These are phyloP conservation scores for Hippopotamyrus pictus DNA, from an alignment of 2,797 vertebrate genomes.

Conservation along the genomic window DNA sequence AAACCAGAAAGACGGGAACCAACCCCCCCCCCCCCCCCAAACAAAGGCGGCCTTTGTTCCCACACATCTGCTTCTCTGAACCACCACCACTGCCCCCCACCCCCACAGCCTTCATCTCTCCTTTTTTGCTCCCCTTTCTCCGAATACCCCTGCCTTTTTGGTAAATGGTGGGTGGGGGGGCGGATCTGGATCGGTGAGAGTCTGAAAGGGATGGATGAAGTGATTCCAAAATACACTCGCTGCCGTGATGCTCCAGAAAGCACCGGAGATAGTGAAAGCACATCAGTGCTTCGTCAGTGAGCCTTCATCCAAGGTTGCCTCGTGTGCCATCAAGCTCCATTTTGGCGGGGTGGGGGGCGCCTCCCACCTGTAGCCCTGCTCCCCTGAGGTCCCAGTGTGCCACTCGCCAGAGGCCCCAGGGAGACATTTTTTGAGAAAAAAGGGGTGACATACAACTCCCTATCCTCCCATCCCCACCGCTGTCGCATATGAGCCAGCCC, in stretches of 20 bases:
- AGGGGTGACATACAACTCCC: constrained; percentile 22
- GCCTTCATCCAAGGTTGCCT: not conserved
- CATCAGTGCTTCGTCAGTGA: not conserved
- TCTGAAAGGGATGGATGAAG: not conserved
- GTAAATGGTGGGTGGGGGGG: not conserved
- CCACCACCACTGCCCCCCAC: constrained; percentile 36
- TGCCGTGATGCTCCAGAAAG: not conserved
- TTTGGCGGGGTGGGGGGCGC: not conserved
- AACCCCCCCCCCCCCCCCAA: constrained; percentile 53
- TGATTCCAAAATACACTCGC: not conserved
- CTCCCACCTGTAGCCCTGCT: not conserved
- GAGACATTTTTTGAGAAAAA: constrained; percentile 25
- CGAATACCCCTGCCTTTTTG: constrained; percentile 10
- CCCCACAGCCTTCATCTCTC: constrained; percentile 21
- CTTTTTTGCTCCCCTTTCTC: constrained; percentile 29
- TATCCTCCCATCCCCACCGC: constrained; percentile 26
- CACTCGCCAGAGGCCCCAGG: constrained; percentile 35
- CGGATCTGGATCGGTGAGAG: not conserved
- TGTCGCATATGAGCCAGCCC: constrained; percentile 20
- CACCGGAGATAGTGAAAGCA: not conserved
- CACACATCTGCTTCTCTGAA: constrained; percentile 64
- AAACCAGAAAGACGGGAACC: constrained; percentile 66
- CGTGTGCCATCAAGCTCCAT: not conserved
- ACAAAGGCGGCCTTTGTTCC: constrained; percentile 76
- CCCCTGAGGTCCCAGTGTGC: constrained; percentile 25